phyloP scores from a whole-genome alignment of 2,797 vertebrate species.

The Melanotaenia parkinsoni region DNA sequence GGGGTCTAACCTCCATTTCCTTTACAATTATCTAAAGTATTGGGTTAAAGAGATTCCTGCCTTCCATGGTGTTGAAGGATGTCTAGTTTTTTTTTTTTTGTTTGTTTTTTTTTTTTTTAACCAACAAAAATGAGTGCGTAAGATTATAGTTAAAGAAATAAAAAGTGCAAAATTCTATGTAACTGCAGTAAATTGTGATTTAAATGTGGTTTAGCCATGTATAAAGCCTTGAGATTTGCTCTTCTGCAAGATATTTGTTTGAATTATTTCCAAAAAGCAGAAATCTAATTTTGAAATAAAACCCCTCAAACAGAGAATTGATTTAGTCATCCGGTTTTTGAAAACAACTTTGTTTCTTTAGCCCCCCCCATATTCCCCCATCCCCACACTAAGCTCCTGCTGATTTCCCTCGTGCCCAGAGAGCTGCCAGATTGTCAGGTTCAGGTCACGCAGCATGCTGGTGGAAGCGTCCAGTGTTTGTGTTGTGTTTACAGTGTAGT shows the following conservation, averaged over 20 bases:
- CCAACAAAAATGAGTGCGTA: conserved; percentile 5
- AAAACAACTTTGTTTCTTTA: conserved; percentile 5
- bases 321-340: conserved; percentile 16
- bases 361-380: background rate
- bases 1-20: conserved; percentile 52
- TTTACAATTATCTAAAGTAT: conserved; percentile 63
- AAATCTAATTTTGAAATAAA: conserved; percentile 12
- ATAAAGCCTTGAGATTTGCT: background rate
- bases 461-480: conserved; percentile 71
- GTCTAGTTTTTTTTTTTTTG: conserved; percentile 9
- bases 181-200: conserved; percentile 28
- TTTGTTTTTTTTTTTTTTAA: background rate
- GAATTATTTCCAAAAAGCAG: background rate
- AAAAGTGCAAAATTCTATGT: background rate
- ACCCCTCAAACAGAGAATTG: conserved; percentile 5
- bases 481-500: conserved; percentile 53
- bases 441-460: conserved; percentile 25
- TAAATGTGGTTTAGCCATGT: background rate
- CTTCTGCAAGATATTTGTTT: background rate
- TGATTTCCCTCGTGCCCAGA: conserved; percentile 31
- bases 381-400: background rate
- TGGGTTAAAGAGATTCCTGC: conserved; percentile 21
- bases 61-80: conserved; percentile 16
- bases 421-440: conserved; percentile 53
- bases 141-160: background rate